Evolutionary conservation across 2,888 invertebrate genomes (phyloP).

Genomic region (Xanthostigma xanthostigma): DNA sequence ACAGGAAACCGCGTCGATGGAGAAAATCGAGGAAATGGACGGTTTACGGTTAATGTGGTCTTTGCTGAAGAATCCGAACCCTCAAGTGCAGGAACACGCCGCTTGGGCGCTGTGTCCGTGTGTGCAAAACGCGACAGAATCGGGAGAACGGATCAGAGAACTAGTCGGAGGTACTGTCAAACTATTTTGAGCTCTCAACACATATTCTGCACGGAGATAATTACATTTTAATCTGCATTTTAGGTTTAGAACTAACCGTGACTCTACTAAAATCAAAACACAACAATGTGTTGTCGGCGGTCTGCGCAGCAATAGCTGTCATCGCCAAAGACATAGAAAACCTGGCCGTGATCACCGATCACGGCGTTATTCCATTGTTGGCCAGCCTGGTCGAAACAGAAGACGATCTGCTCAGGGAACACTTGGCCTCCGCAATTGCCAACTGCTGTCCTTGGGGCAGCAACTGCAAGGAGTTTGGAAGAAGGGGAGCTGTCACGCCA

Average conservation of each 20-base stretch:
- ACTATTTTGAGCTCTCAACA: no score
- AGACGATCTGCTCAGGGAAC: constrained; percentile 58
- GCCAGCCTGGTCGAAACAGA: constrained; percentile 62
- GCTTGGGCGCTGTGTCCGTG: constrained; percentile 88
- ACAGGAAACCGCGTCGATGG: constrained; percentile 62
- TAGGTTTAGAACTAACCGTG: constrained; percentile 71
- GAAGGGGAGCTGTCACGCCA: constrained; percentile 25
- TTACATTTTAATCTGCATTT: no score
- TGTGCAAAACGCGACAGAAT: constrained; percentile 74
- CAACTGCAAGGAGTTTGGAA: constrained; percentile 77
- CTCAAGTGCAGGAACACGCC: constrained; percentile 74
- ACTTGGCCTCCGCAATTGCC: constrained; percentile 81
- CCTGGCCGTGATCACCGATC: constrained; percentile 85
- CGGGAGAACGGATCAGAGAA: constrained; percentile 86
- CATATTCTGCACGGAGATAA: no score
- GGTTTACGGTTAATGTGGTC: constrained; percentile 90
- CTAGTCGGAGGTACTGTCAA: constrained; percentile 57
- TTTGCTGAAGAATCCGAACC: constrained; percentile 70
- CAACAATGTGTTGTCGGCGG: constrained; percentile 62
- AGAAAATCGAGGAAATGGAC: constrained; percentile 71
- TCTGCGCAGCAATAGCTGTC: constrained; percentile 82
- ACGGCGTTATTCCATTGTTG: constrained; percentile 76
- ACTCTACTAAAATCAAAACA: constrained; percentile 75
- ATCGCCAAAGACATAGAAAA: constrained; percentile 86
- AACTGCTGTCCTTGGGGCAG: constrained; percentile 82